Base-by-base conservation (phyloP, 2,113 vertebrate species). In the Burhinus bistriatus region DNA sequence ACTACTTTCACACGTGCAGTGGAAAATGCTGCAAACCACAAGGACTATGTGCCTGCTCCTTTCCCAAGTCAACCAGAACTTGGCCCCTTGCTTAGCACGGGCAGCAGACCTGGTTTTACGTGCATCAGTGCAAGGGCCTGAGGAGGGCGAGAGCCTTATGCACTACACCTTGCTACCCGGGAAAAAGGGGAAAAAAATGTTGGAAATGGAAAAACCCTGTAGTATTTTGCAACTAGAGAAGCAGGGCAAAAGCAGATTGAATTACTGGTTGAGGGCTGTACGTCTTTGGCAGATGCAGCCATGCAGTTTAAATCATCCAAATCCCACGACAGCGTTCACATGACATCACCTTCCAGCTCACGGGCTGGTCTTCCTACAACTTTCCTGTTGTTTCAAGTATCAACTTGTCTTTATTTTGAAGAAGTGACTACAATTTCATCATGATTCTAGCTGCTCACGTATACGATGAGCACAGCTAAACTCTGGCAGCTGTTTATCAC, bases 371-470 rank as follows among this genome's bases (percentile, higher is more conserved):
- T 69, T 81, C 44, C 61, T 57, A 72, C 77, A 87, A 68, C 34
- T 87, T 69, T 49, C 68, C 34, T n/a, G 27, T 20, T 59, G 45
- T 80, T 94, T 87, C 89, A 92, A 57, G 81, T 45, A 85, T 4
- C 36, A 84, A 36, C 87, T 87, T 83, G 83, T 72, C 81, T 55
- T 90, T 80, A 61, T 91, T 93, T 79, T 92, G 59, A 85, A 87
- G 22, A 87, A 83, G 29, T n/a, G 22, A 69, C 36, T 89, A 1
- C 25, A 69, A 49, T 69, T 91, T 83, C 81, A 79, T 61, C 40
- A 32, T n/a, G 71, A 65, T 66, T 91, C 45, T 38, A 95, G 27
- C 44, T 77, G 76, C 84, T 88, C 34, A 65, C 4, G 5, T 9
- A 7, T 32, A 68, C 2, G 1, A 64, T 1, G 8, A 91, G 54